Evolutionary conservation across 2,113 vertebrate genomes (phyloP), one percentile per base, ranked within the genome.

Genomic region (Naja naja): DNA sequence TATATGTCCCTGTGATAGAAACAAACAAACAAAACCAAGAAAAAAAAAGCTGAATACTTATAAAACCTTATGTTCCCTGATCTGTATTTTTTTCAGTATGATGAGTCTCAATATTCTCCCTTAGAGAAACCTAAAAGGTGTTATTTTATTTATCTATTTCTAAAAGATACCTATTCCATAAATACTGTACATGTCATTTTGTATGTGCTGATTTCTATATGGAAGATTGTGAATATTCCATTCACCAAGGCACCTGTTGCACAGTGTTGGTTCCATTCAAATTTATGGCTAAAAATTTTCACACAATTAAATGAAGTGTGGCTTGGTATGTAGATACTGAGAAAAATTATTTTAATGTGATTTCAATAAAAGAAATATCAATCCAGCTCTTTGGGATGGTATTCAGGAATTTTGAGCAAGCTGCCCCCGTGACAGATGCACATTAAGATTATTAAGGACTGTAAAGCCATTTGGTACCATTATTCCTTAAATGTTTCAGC

Each of bases 401-500:
- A 49, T 49, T 58, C 69, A 93, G 87, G 93, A 95, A 92, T 96
- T 95, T 95, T 93, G 1, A 11, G 53, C 64, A 86, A 87, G 25
- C 74, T 45, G 52, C 64, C 43, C 91, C 49, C 39, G 34, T 89
- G 88, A 89, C 92, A 96, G 87, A 88, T 55, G 93, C 18, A 88
- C 49, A 69, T 94, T 91, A 81, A 81, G 18, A 90, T 64, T 95
- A 95, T 64, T 90, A 94, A 94, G 91, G 85, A 27, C n/a, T 91
- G 74, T 90, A 95, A 95, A 53, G 94, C 49, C 4, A 90, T 96
- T 96, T 94, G 91, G 54, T 92, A 88, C 91, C 95, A 93, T 96
- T 96, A 93, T 92, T 81, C 54, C 88, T 94, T 94, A 95, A 96
- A 94, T 96, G 97, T 97, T 96, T 96, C 95, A 96, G 92, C 89